These are phyloP conservation scores for Mermis nigrescens DNA, from an alignment of 2,888 invertebrate genomes.

Conservation along the genomic window DNA sequence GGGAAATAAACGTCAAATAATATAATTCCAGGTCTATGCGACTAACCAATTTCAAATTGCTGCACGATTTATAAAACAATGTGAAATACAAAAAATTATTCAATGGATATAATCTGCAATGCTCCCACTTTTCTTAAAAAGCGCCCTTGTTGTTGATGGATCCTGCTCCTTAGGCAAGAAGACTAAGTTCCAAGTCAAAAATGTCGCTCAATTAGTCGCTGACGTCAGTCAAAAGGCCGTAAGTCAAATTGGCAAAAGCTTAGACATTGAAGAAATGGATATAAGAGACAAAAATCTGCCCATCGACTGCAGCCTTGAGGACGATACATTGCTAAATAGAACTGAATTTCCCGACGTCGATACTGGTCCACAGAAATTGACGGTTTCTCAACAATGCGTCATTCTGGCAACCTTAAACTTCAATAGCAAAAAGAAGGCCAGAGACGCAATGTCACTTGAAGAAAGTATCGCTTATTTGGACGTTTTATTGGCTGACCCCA, in stretches of 20 bases:
- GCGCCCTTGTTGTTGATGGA: background rate
- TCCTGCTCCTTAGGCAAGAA: constrained; percentile 47
- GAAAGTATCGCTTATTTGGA: constrained; percentile 56
- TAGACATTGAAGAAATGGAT: too few species aligned
- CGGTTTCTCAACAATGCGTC: constrained; percentile 43
- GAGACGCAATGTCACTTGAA: constrained; percentile 58
- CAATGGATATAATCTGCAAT: too few species aligned
- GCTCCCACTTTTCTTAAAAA: too few species aligned
- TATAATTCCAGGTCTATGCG: too few species aligned
- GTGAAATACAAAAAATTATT: too few species aligned
- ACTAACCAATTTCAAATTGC: too few species aligned
- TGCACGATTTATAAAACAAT: too few species aligned
- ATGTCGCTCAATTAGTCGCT: constrained; percentile 60
- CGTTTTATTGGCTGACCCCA: constrained; percentile 5
- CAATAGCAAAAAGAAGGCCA: constrained; percentile 47
- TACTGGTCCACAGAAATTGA: constrained; percentile 44
- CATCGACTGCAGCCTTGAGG: constrained; percentile 50
- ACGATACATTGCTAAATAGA: constrained; percentile 64
- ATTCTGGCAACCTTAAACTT: constrained; percentile 56
- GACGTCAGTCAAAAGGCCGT: constrained; percentile 37
- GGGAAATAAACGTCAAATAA: too few species aligned
- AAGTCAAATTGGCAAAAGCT: background rate
- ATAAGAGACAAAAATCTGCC: constrained; percentile 16
- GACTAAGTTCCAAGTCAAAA: constrained; percentile 64
- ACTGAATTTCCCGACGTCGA: constrained; percentile 48